A percentile compares a stretch with the other conserved stretches of the same genome.
Conservation (phyloP, 1,140 invertebrate genomes). For the Zaprionus ghesquierei region DNA sequence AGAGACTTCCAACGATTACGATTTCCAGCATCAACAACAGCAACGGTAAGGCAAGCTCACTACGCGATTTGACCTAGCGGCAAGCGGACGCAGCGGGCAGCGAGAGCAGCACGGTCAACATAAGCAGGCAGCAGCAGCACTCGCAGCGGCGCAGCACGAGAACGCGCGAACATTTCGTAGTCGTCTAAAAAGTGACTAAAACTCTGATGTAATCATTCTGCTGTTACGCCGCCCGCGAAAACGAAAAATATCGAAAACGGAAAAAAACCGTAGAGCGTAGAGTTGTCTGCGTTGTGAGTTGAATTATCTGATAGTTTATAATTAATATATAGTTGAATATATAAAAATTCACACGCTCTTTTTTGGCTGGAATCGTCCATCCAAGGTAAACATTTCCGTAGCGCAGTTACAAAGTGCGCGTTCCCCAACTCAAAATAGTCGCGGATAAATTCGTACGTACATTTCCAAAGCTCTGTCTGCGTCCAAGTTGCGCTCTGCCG, state of each 20-base stretch:
- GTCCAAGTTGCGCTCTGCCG: constrained; percentile 1
- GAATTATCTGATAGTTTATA: neutral
- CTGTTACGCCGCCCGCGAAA: constrained; percentile 62
- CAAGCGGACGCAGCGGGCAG: constrained; percentile 21
- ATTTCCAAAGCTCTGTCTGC: constrained; percentile 1
- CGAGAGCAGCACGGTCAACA: neutral
- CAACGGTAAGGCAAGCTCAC: constrained; percentile 57
- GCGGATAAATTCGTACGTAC: neutral
- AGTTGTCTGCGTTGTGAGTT: neutral
- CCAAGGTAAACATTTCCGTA: neutral
- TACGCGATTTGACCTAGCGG: constrained; percentile 37
- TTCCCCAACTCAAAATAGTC: neutral
- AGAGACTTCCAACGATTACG: constrained; percentile 42
- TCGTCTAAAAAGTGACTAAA: constrained; percentile 65
- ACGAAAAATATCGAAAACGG: constrained; percentile 14
- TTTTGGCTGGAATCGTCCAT: neutral
- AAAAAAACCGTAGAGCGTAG: neutral
- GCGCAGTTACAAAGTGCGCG: neutral
- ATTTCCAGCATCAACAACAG: constrained; percentile 44
- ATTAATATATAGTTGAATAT: neutral
- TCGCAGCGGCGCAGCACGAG: neutral
- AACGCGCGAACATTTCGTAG: constrained; percentile 18
- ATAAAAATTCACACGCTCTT: neutral
- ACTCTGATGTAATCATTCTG: constrained; percentile 78
- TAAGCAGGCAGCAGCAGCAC: constrained; percentile 15